Conservation (phyloP, 2,113 vertebrate species). For the Urocynchramus pylzowi region DNA sequence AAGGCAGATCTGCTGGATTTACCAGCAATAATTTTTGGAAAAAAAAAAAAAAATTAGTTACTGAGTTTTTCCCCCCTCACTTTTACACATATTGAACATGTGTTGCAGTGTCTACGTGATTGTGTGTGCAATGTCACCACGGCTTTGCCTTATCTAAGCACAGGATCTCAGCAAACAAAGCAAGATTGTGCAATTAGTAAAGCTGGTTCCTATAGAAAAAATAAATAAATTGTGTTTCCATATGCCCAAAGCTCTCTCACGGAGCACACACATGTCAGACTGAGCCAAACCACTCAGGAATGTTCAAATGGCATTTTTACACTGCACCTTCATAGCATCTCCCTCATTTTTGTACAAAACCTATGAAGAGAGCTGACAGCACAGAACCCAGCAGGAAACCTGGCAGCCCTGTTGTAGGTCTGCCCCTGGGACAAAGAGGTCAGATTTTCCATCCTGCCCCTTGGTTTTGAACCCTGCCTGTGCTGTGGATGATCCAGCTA, state of each 20-base stretch:
- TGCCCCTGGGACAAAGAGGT: not conserved
- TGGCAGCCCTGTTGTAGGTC: not conserved
- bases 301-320: not conserved
- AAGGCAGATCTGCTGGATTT: not conserved
- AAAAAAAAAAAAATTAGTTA: not conserved
- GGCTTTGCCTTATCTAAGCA: not conserved
- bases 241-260: not conserved
- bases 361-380: rapidly evolving
- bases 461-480: not conserved
- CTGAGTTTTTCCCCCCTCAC: not conserved
- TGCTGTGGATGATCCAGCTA: not conserved
- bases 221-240: not conserved
- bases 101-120: not conserved
- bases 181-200: not conserved
- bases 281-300: not conserved
- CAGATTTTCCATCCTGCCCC: not conserved
- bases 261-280: not conserved
- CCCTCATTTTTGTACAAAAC: not conserved
- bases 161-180: not conserved
- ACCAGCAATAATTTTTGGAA: rapidly evolving
- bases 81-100: not conserved
- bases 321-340: not conserved
- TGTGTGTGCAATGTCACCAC: not conserved
- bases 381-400: not conserved
- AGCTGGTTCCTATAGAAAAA: not conserved